A percentile compares a stretch with the other conserved stretches of the same genome.
These are phyloP conservation scores for Chalcis sispes DNA, from an alignment of 2,888 invertebrate genomes.

Conservation along the genomic window DNA sequence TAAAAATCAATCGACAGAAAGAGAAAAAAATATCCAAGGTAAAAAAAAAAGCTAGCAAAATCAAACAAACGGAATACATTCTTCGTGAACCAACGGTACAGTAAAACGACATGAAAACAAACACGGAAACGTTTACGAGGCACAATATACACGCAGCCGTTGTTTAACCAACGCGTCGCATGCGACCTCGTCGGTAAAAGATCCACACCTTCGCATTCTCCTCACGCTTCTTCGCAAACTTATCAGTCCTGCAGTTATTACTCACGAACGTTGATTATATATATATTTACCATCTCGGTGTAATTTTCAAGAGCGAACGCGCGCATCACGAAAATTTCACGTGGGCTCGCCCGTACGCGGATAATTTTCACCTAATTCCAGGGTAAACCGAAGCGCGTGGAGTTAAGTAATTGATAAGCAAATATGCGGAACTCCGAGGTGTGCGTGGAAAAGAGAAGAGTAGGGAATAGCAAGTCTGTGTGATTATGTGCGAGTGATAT, in stretches of 20 bases:
- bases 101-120: background rate
- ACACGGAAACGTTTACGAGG: conserved; percentile 1
- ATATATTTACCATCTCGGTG: conserved; percentile 8
- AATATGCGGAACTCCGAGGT: too few species aligned
- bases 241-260: conserved; percentile 46
- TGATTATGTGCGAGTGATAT: too few species aligned
- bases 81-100: too few species aligned
- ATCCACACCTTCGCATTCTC: conserved; percentile 29
- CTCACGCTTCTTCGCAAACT: conserved; percentile 22
- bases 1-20: too few species aligned
- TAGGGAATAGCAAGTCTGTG: background rate
- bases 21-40: too few species aligned
- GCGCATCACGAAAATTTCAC: conserved; percentile 47
- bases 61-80: too few species aligned
- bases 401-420: conserved; percentile 57
- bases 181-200: conserved; percentile 11
- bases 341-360: background rate
- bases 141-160: background rate
- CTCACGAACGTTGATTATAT: conserved; percentile 45
- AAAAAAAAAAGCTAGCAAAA: too few species aligned
- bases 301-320: conserved; percentile 35
- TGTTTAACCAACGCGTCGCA: conserved; percentile 23
- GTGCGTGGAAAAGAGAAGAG: too few species aligned
- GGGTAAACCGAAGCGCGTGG: conserved; percentile 41
- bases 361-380: conserved; percentile 50